Evolutionary conservation across 2,797 vertebrate genomes (phyloP).

Genomic region (Sciurus vulgaris): DNA sequence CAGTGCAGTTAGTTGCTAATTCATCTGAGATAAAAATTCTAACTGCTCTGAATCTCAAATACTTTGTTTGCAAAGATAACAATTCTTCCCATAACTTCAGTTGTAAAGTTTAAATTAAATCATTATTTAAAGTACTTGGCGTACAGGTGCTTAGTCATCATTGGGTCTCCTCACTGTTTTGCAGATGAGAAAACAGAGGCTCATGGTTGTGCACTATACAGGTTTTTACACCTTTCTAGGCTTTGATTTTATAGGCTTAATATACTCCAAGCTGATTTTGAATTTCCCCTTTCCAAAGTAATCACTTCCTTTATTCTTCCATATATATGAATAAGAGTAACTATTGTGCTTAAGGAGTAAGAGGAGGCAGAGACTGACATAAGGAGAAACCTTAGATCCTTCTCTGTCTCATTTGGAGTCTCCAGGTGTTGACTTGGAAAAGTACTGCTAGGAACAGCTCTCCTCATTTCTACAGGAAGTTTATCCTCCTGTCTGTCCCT

Average conservation of each 20-base stretch:
- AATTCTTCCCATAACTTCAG: neutral
- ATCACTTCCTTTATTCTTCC: neutral
- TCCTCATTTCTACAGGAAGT: neutral
- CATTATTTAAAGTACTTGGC: neutral
- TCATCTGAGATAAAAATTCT: neutral
- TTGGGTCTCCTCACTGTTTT: neutral
- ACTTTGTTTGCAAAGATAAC: neutral
- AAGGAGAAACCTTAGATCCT: neutral
- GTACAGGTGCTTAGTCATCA: neutral
- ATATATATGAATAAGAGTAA: neutral
- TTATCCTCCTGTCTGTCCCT: neutral
- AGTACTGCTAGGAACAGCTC: neutral
- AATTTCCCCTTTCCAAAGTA: neutral
- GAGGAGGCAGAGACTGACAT: neutral
- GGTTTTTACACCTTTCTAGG: neutral
- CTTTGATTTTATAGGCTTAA: neutral
- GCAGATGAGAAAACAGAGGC: conserved; percentile 1
- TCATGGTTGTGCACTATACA: neutral
- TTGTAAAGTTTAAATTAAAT: neutral
- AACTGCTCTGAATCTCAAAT: neutral
- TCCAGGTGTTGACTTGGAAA: neutral
- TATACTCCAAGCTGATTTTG: neutral
- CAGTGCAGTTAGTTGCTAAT: neutral
- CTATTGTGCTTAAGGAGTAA: neutral
- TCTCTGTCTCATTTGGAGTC: neutral